Conservation (phyloP, 2,888 invertebrate genomes). For the Parnassius apollo region DNA sequence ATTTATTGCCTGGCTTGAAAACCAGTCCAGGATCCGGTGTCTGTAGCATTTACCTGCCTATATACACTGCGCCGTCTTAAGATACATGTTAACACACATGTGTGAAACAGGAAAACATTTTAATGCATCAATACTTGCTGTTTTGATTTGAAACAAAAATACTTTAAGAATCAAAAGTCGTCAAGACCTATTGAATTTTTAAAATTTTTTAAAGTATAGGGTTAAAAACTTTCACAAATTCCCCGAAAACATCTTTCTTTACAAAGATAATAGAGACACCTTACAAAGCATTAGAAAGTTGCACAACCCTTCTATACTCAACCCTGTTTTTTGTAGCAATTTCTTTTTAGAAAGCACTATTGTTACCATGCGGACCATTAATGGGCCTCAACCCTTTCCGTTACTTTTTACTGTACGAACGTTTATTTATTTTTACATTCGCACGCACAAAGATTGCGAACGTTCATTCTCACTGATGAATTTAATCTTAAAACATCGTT, state of each 20-base stretch:
- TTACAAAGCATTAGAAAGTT: slow-evolving; percentile 80
- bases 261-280: slow-evolving; percentile 57
- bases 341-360: slow-evolving; percentile 65
- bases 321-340: slow-evolving; percentile 62
- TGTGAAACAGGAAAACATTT: slow-evolving; percentile 37
- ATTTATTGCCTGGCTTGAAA: slow-evolving; percentile 76
- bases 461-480: slow-evolving; percentile 29
- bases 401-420: slow-evolving; percentile 65
- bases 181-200: neutral
- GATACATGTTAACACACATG: neutral
- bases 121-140: slow-evolving; percentile 8
- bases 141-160: slow-evolving; percentile 8
- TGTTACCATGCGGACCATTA: slow-evolving; percentile 63
- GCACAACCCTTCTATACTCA: slow-evolving; percentile 76
- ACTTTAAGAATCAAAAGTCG: slow-evolving; percentile 7
- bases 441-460: slow-evolving; percentile 36
- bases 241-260: slow-evolving; percentile 57
- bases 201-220: slow-evolving; percentile 38
- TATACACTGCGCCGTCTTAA: slow-evolving; percentile 41
- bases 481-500: slow-evolving; percentile 29
- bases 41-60: slow-evolving; percentile 50
- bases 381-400: slow-evolving; percentile 71
- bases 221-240: slow-evolving; percentile 70
- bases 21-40: slow-evolving; percentile 68
- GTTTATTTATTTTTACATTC: slow-evolving; percentile 48